Conservation (phyloP, 35 echinoderm and acorn worm genomes). For the Eucidaris tribuloides region DNA sequence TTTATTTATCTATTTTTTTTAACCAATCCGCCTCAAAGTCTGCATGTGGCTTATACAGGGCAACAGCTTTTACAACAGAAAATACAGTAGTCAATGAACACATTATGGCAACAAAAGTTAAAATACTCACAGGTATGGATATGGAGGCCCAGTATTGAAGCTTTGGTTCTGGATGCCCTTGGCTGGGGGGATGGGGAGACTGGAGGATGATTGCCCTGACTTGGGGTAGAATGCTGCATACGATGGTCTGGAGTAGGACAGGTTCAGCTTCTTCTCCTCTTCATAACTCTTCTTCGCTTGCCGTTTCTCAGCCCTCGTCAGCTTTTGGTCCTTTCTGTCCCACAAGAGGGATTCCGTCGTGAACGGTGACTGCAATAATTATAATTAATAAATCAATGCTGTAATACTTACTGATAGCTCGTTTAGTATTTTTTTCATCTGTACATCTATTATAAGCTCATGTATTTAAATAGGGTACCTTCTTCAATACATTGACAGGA, state of each 20-base stretch:
- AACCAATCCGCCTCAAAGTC: no score
- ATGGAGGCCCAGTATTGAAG: constrained; percentile 23
- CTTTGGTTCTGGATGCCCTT: neutral
- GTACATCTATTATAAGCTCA: no score
- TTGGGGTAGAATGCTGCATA: constrained; percentile 91
- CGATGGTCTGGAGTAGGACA: constrained; percentile 81
- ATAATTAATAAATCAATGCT: no score
- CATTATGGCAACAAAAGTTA: neutral
- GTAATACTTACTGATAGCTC: no score
- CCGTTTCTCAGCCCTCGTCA: constrained; percentile 84
- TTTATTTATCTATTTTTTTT: no score
- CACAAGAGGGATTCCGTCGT: constrained; percentile 63
- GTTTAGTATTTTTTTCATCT: no score
- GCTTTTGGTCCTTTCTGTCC: constrained; percentile 63
- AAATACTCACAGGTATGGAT: constrained; percentile 52
- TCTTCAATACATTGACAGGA: no score
- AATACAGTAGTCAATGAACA: no score
- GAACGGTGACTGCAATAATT: constrained; percentile 93
- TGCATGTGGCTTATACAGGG: no score
- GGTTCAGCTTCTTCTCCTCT: constrained; percentile 75
- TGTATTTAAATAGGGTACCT: no score
- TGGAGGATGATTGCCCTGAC: neutral
- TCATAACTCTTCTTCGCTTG: constrained; percentile 84
- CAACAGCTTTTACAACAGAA: no score
- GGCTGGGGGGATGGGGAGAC: neutral